Evolutionary conservation across 2,797 vertebrate genomes (phyloP).

Genomic region (Takifugu ocellatus): DNA sequence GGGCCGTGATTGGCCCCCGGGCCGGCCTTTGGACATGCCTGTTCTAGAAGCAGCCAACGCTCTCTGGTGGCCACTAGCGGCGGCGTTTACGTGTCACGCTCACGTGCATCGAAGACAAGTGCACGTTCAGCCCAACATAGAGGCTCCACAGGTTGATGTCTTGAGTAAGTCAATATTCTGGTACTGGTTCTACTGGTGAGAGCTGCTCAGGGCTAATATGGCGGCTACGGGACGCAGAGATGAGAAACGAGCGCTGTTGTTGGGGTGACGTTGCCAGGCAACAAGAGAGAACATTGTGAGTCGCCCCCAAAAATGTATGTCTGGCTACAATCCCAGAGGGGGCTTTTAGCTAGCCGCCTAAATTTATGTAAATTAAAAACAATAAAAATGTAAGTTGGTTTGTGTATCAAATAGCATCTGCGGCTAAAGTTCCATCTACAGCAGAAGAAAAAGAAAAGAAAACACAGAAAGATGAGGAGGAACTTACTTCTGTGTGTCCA

Average conservation of each 20-base stretch:
- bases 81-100: too few species aligned
- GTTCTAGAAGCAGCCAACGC: too few species aligned
- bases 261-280: background rate
- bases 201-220: background rate
- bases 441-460: background rate
- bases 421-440: background rate
- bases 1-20: too few species aligned
- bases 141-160: too few species aligned
- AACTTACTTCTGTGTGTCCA: constrained; percentile 67
- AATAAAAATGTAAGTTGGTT: background rate
- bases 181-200: too few species aligned
- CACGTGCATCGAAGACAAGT: too few species aligned
- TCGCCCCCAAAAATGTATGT: background rate
- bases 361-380: background rate
- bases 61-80: too few species aligned
- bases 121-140: too few species aligned
- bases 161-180: too few species aligned
- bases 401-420: background rate
- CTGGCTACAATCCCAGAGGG: background rate
- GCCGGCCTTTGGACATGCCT: too few species aligned
- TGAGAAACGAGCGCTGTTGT: background rate
- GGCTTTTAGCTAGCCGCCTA: background rate
- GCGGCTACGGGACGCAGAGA: background rate
- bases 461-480: background rate
- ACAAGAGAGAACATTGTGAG: background rate